Percentiles rank a stretch among this genome's conserved stretches.
Evolutionary conservation across 1,140 invertebrate species (phyloP).

Genomic region (Lordiphosa clarofinis): DNA sequence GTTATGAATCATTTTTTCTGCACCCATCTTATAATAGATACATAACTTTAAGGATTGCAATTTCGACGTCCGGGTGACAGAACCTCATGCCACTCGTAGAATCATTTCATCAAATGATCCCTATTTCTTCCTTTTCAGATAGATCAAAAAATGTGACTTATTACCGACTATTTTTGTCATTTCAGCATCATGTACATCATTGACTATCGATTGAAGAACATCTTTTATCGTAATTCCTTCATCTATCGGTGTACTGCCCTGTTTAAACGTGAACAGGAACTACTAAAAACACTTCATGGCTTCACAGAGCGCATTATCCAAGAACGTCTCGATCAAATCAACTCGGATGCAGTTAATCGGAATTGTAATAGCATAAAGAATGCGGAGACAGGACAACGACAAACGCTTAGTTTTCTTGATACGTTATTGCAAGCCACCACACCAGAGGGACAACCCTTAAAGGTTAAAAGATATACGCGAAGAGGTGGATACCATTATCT

Average conservation of each 20-base stretch:
- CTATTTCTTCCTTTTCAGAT: too few species aligned
- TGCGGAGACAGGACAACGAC: slow-evolving; percentile 9
- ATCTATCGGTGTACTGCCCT: slow-evolving; percentile 19
- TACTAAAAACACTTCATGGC: slow-evolving; percentile 31
- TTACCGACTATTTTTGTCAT: background rate
- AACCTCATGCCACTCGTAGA: too few species aligned
- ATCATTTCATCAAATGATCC: too few species aligned
- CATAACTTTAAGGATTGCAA: too few species aligned
- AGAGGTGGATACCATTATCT: slow-evolving; percentile 86
- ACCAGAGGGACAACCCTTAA: slow-evolving; percentile 80
- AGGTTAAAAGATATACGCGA: slow-evolving; percentile 83
- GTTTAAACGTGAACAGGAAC: slow-evolving; percentile 20
- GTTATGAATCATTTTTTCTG: too few species aligned
- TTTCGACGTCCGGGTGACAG: too few species aligned
- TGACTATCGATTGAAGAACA: slow-evolving; percentile 36
- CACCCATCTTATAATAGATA: too few species aligned
- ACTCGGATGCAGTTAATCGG: slow-evolving; percentile 26
- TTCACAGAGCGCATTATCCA: slow-evolving; percentile 52
- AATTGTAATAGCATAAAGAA: slow-evolving; percentile 11
- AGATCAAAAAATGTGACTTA: too few species aligned
- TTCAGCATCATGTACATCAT: slow-evolving; percentile 43
- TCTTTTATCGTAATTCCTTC: slow-evolving; percentile 33
- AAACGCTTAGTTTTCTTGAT: slow-evolving; percentile 82
- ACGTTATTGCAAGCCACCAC: slow-evolving; percentile 82
- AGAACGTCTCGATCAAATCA: slow-evolving; percentile 36